Percentiles rank a stretch among this genome's conserved stretches.
Evolutionary conservation across 2,113 vertebrate species (phyloP).

Genomic region (Lasiurus borealis): DNA sequence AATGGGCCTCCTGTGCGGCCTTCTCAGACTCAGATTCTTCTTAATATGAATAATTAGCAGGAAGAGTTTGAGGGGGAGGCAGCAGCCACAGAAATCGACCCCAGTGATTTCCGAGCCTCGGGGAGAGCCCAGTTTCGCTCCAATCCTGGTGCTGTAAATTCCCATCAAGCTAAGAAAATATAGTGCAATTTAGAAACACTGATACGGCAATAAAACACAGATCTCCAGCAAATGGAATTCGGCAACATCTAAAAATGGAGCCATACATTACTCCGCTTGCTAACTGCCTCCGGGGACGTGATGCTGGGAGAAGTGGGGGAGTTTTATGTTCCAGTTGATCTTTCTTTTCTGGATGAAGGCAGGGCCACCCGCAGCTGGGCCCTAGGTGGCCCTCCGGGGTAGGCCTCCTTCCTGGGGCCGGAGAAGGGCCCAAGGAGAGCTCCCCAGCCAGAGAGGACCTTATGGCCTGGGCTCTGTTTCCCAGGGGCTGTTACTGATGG

Average conservation of each 20-base stretch:
- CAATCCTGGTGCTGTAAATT: conserved; percentile 82
- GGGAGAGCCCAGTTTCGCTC: conserved; percentile 81
- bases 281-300: conserved; percentile 71
- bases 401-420: background rate
- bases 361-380: conserved; percentile 18
- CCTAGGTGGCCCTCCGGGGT: background rate
- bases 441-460: background rate
- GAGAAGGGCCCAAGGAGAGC: background rate
- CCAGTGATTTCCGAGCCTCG: conserved; percentile 73
- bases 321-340: conserved; percentile 66
- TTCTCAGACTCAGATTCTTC: conserved; percentile 52
- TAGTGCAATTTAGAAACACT: conserved; percentile 87
- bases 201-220: conserved; percentile 86
- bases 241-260: conserved; percentile 82
- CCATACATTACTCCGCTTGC: conserved; percentile 83
- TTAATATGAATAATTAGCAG: conserved; percentile 79
- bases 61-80: conserved; percentile 69
- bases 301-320: conserved; percentile 77
- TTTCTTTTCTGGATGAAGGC: conserved; percentile 63
- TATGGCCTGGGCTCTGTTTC: background rate
- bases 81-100: conserved; percentile 79
- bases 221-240: conserved; percentile 86
- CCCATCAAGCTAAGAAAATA: conserved; percentile 85
- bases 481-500: background rate
- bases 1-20: conserved; percentile 33